These are phyloP conservation scores for Gallinago undulata DNA, from an alignment of 2,113 vertebrate genomes.

Conservation along the genomic window DNA sequence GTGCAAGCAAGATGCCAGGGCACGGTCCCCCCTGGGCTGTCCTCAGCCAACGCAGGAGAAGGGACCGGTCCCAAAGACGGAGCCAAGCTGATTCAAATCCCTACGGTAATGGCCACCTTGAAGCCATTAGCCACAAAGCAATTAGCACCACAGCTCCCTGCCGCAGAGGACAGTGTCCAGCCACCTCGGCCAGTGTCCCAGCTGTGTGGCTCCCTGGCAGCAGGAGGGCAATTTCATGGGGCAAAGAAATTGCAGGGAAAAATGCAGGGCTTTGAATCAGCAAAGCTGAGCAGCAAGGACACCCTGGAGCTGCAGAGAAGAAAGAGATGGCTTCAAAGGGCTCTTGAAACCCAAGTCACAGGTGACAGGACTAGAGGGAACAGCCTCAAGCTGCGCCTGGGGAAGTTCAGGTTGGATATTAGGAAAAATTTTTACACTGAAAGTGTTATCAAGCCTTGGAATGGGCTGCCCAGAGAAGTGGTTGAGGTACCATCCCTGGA, in stretches of 20 bases:
- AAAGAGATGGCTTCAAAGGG: neutral
- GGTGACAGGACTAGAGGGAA: no score
- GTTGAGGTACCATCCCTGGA: no score
- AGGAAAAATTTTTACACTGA: no score
- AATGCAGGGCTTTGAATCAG: fast-evolving
- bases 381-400: no score
- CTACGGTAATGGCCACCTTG: neutral
- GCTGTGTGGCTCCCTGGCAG: neutral
- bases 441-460: no score
- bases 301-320: fast-evolving
- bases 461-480: no score
- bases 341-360: neutral
- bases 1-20: neutral
- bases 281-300: neutral
- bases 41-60: neutral
- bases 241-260: neutral
- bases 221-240: neutral
- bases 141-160: neutral
- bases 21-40: neutral
- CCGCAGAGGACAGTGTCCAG: neutral
- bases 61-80: neutral
- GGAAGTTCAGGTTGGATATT: no score
- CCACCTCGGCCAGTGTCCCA: neutral
- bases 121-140: neutral
- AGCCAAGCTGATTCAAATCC: neutral